These are phyloP conservation scores for Isaurus tuberculatus DNA, from an alignment of 92 coral and sea anemone species.

Conservation along the genomic window DNA sequence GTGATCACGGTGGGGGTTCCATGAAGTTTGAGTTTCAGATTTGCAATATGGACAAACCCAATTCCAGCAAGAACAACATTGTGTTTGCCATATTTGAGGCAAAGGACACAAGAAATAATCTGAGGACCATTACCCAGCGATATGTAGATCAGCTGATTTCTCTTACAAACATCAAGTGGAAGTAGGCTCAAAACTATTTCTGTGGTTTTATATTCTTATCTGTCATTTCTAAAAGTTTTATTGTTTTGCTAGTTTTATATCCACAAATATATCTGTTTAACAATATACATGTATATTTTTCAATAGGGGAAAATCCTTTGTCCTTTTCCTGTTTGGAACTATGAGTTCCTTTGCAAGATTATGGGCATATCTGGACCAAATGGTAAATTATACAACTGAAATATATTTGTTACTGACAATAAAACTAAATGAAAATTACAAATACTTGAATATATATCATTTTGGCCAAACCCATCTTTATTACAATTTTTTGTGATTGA, in stretches of 20 bases:
- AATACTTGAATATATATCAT: background rate
- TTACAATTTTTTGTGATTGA: constrained; percentile 6
- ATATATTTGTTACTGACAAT: constrained; percentile 9
- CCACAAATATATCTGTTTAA: background rate
- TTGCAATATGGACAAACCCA: constrained; percentile 5
- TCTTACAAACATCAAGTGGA: background rate
- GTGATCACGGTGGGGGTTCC: background rate
- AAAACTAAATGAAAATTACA: background rate
- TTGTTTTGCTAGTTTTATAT: background rate
- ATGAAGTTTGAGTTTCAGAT: background rate
- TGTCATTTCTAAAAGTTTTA: background rate
- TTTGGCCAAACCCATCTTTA: background rate
- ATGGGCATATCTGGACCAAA: constrained; percentile 23
- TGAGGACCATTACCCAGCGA: background rate
- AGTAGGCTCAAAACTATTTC: background rate
- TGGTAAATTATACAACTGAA: constrained; percentile 10
- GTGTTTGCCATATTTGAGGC: background rate
- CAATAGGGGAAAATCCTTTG: constrained; percentile 16
- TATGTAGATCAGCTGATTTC: background rate
- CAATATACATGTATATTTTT: background rate
- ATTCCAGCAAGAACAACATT: background rate
- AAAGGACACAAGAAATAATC: background rate
- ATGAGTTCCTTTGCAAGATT: constrained; percentile 31
- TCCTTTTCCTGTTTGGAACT: constrained; percentile 28
- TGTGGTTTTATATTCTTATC: background rate